Base-by-base conservation (phyloP, 2,888 invertebrate species). In the Capitulum mitella region DNA sequence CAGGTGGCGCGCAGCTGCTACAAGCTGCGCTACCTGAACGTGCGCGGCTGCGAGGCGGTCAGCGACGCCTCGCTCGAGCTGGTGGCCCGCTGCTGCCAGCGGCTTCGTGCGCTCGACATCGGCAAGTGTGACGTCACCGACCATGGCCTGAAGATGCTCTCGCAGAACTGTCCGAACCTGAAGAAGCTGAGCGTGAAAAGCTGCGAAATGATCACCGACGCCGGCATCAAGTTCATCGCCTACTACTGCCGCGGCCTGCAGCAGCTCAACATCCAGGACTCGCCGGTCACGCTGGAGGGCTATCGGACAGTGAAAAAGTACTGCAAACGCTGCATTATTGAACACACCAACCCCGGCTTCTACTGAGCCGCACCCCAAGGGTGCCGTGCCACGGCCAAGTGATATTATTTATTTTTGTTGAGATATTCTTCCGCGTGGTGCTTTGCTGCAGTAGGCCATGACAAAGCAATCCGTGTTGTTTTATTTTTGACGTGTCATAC, bases 71-170 rank as follows among this genome's bases (percentile, higher is more conserved):
- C 95, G 14, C 91, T 96, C 82, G 92, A 93, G 78, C 92, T 93
- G 1, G 88, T 97, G 80, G 94, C 94, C 0, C 88, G 93, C 80
- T 93, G 93, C 22, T 96, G 96, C 85, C 93, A 94, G 0, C 89
- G 95, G 74, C 87, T 97, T 48, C 88, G 95, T 78, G 95, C 96
- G 0, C 87, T 97, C 16, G 97, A 97, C 84, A 90, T 96, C 77
- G 96, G 97, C 14, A 96, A 96, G 85, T 96, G 96, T 86, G 96
- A 96, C 86, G 92, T 97, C 0, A 95, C 94, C 46, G 96, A 97
- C 86, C 91, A 93, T 43, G 95, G 95, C 0, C 87, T 97, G 78
- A 89, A 93, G 84, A 92, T 94, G 10, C 88, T 97, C 3, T 94
- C 95, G 0, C 92, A 94, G 82, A 93, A 93, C 84, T 95, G 95